Percentiles rank a stretch among this genome's conserved stretches.
Evolutionary conservation across 2,888 invertebrate species (phyloP).

Genomic region (Cantharis rustica): DNA sequence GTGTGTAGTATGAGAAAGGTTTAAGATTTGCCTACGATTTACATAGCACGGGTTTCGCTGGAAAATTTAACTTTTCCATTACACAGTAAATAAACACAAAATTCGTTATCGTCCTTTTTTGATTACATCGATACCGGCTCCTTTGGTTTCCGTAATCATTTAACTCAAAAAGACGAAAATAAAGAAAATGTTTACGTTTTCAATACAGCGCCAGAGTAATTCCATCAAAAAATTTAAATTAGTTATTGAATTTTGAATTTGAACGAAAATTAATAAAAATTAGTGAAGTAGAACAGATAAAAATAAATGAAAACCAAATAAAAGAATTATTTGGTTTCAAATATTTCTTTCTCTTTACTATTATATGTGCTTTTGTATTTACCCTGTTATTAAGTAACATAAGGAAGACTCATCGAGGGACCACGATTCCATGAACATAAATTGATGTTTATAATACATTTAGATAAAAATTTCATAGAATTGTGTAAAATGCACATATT

Average conservation of each 20-base stretch:
- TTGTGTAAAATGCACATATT: no score
- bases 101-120: neutral
- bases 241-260: neutral
- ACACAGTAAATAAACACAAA: neutral
- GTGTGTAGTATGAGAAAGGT: neutral
- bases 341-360: neutral
- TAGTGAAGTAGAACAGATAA: neutral
- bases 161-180: neutral
- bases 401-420: no score
- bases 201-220: neutral
- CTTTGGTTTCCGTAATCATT: neutral
- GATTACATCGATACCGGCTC: neutral
- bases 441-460: no score
- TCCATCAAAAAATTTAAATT: neutral
- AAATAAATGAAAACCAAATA: neutral
- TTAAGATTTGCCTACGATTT: neutral
- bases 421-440: no score
- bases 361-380: neutral
- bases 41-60: neutral
- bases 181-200: neutral
- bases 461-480: no score
- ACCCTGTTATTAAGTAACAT: no score
- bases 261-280: neutral
- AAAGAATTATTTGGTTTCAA: neutral
- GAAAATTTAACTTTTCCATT: neutral